Evolutionary conservation across 2,113 vertebrate genomes (phyloP).

Genomic region (Ictidomys tridecemlineatus): DNA sequence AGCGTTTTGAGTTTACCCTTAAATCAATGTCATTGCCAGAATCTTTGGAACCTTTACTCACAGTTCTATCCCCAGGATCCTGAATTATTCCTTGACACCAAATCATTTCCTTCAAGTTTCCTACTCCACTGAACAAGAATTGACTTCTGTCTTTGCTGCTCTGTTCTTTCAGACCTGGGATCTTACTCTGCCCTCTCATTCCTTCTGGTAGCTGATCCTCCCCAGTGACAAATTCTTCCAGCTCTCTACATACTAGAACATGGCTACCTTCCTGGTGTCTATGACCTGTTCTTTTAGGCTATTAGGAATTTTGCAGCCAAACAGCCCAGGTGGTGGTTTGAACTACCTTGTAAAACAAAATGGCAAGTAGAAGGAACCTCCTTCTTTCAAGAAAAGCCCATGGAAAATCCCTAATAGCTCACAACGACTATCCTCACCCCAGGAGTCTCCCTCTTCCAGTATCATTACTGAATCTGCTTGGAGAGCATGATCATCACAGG

Average conservation of each 20-base stretch:
- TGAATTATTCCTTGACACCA: background rate
- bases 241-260: background rate
- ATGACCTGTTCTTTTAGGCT: background rate
- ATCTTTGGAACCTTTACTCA: background rate
- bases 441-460: background rate
- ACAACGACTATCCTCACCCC: background rate
- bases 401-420: background rate
- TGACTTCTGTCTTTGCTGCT: background rate
- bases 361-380: background rate
- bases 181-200: background rate
- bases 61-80: background rate
- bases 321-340: background rate
- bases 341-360: constrained; percentile 8
- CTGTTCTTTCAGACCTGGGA: background rate
- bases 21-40: background rate
- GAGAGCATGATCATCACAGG: background rate
- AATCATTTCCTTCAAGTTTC: background rate
- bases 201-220: background rate
- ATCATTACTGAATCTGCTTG: background rate
- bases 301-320: constrained; percentile 1
- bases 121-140: background rate
- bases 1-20: background rate
- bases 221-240: background rate
- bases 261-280: background rate
- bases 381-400: background rate